Evolutionary conservation across 2,113 vertebrate genomes (phyloP), one percentile per base, ranked within the genome.

Genomic region (Chelonoidis abingdonii): DNA sequence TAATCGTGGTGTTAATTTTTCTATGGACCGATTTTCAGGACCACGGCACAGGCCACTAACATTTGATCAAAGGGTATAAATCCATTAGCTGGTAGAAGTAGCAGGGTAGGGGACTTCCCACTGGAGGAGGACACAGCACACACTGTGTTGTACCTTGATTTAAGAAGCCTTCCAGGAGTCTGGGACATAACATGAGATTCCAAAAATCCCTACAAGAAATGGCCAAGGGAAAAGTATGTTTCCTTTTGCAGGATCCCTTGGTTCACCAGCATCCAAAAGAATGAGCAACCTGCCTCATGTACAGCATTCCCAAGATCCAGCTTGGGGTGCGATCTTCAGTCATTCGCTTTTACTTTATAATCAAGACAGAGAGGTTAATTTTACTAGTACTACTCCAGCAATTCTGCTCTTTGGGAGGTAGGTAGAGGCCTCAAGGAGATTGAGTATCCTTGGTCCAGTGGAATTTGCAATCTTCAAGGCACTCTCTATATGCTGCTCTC

Each of bases 401-500:
- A 5, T 29, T 49, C 50, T 1, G 6, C 84, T 86, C 69, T 57
- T 21, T 0, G 7, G 76, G 90, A 65, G n/a, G 59, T 27, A 8
- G 10, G 57, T 76, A 11, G 72, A 79, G 88, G 31, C 53, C 94
- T 78, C 13, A 8, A 76, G 95, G 84, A 95, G 91, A 10, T 56
- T 81, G 93, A 97, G 88, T 89, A 81, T 92, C 78, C 62, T 80
- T 89, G 92, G 86, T 95, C 97, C 44, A 3, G 50, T 89, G 92
- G 90, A 95, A 88, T 92, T 88, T 83, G 88, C 94, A 97, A 87
- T 93, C 96, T 84, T 83, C 96, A 65, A n/a, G 96, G 90, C 89
- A 90, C 91, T 93, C 65, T 94, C 96, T 84, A 80, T 69, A 11
- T 25, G 95, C 97, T 95, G 96, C 96, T 97, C 96, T 93, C 93